phyloP scores from a whole-genome alignment of 2,113 vertebrate genomes.

The Hypocryptadius cinnamomeus region DNA sequence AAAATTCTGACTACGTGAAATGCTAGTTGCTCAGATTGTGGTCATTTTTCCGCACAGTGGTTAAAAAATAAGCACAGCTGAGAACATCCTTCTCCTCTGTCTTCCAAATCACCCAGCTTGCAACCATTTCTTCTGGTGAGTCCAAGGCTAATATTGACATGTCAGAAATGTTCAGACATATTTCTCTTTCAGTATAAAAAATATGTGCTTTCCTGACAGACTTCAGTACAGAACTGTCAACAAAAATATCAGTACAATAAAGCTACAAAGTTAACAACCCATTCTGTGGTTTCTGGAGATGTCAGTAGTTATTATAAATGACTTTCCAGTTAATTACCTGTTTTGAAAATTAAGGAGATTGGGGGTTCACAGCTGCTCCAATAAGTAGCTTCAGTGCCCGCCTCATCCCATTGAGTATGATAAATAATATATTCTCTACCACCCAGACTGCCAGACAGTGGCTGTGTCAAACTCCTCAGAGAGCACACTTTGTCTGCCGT shows the following conservation, averaged over 20 bases:
- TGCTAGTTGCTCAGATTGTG: background rate
- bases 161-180: conserved; percentile 9
- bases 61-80: background rate
- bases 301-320: conserved; percentile 70
- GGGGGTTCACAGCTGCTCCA: conserved; percentile 68
- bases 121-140: background rate
- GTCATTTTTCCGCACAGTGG: background rate
- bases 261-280: conserved; percentile 49
- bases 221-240: conserved; percentile 29
- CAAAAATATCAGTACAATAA: conserved; percentile 45
- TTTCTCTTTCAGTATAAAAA: background rate
- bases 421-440: conserved; percentile 70
- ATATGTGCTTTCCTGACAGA: background rate
- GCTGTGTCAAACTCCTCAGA: conserved; percentile 60
- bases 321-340: conserved; percentile 73
- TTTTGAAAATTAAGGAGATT: conserved; percentile 69
- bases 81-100: background rate
- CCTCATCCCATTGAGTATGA: conserved; percentile 64
- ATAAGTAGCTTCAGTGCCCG: conserved; percentile 49
- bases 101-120: background rate
- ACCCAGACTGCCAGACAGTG: conserved; percentile 67
- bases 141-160: background rate
- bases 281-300: conserved; percentile 55
- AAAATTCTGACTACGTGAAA: background rate
- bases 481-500: conserved; percentile 66